Percentiles rank a stretch among this genome's conserved stretches.
These are phyloP conservation scores for Gnathonemus echidnorhynchus DNA, from an alignment of 2,113 vertebrate genomes.

Conservation along the genomic window DNA sequence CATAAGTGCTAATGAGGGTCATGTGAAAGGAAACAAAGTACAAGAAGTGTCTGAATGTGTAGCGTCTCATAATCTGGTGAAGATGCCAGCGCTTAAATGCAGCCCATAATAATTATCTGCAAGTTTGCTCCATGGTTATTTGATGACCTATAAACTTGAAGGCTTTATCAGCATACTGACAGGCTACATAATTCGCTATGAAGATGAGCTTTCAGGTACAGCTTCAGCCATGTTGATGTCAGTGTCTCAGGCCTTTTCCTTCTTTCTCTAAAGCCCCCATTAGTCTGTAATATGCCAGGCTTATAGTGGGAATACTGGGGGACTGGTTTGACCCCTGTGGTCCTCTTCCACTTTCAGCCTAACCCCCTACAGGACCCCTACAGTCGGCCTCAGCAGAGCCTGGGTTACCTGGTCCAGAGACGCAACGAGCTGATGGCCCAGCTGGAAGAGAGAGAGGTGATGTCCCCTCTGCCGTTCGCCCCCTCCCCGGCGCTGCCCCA, in stretches of 20 bases:
- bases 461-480: conserved; percentile 92
- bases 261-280: background rate
- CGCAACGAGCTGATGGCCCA: conserved; percentile 94
- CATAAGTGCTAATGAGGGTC: background rate
- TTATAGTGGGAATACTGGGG: background rate
- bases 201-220: background rate
- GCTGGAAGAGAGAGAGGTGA: conserved; percentile 88
- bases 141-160: background rate
- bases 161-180: background rate
- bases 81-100: background rate
- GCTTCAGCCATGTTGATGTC: background rate
- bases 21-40: background rate
- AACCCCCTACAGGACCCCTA: conserved; percentile 54
- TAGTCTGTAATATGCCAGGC: background rate
- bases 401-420: conserved; percentile 85
- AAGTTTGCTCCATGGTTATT: background rate
- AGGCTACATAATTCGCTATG: background rate
- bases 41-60: background rate
- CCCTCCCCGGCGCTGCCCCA: conserved; percentile 84
- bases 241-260: background rate
- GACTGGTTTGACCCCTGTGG: background rate
- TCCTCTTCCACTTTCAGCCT: background rate
- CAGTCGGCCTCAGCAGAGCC: conserved; percentile 69
- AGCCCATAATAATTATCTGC: background rate
- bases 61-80: background rate